These are phyloP conservation scores for Zhuqinia jingwanae DNA, from an alignment of 2,888 invertebrate genomes.

Conservation along the genomic window DNA sequence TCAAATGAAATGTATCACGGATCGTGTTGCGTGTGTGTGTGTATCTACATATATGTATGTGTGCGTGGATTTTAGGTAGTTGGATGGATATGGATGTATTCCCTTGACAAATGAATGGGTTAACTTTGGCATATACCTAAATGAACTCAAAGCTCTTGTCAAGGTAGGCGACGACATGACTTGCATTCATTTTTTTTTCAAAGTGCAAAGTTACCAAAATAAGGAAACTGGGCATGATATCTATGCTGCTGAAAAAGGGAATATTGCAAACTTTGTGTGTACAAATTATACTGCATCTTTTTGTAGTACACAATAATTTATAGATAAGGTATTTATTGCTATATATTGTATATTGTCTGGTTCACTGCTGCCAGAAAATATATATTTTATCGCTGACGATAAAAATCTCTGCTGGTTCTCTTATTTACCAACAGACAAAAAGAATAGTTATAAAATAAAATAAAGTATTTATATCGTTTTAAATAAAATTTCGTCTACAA, in stretches of 20 bases:
- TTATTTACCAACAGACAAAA: not conserved
- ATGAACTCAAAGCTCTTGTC: not conserved
- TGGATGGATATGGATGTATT: not conserved
- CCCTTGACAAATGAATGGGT: not conserved
- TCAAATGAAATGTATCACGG: no score
- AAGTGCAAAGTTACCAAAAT: not conserved
- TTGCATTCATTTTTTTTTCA: not conserved
- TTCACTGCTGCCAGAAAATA: constrained; percentile 22
- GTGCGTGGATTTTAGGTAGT: not conserved
- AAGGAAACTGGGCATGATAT: constrained; percentile 2
- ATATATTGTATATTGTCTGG: constrained; percentile 16
- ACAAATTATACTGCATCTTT: no score
- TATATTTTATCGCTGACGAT: not conserved
- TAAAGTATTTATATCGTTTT: not conserved
- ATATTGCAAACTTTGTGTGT: no score
- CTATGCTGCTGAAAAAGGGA: not conserved
- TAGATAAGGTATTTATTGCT: no score
- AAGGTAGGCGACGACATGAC: constrained; percentile 17
- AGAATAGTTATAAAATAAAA: no score
- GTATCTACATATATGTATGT: no score
- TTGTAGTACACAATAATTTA: no score
- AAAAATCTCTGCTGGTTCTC: constrained; percentile 8
- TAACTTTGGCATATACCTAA: not conserved
- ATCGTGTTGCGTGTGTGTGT: no score
- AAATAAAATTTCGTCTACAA: not conserved